Evolutionary conservation across 2,113 vertebrate genomes (phyloP).

Genomic region (Furnarius figulus): DNA sequence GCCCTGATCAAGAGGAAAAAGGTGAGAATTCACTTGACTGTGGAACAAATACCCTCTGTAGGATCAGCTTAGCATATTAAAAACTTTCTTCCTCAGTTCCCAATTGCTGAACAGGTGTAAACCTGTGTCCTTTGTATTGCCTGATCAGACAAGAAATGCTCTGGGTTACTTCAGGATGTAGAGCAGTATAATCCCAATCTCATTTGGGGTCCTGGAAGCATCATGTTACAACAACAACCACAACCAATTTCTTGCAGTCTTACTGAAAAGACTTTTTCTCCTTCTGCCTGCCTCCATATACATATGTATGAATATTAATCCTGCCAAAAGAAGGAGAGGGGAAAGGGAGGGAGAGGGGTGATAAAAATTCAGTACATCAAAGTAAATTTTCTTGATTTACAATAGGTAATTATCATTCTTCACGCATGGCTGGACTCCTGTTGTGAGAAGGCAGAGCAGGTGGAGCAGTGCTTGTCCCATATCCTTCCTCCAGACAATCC

Average conservation of each 20-base stretch:
- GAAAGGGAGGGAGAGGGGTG: not conserved
- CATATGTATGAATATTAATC: not conserved
- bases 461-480: not conserved
- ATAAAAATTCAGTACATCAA: constrained; percentile 41
- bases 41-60: not conserved
- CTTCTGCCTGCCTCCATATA: not conserved
- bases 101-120: not conserved
- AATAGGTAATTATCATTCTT: constrained; percentile 48
- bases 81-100: not conserved
- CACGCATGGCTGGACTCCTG: not conserved
- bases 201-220: not conserved
- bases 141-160: not conserved
- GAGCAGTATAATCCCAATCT: not conserved
- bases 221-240: not conserved
- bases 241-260: not conserved
- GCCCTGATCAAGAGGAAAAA: not conserved
- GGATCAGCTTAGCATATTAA: not conserved
- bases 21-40: not conserved
- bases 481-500: not conserved
- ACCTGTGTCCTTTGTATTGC: not conserved
- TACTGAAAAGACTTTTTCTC: not conserved
- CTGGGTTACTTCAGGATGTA: not conserved
- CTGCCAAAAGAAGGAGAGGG: not conserved
- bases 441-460: constrained; percentile 19
- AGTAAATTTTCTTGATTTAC: constrained; percentile 44